Conservation (phyloP, 2,113 vertebrate species). For the Oncorhynchus keta region DNA sequence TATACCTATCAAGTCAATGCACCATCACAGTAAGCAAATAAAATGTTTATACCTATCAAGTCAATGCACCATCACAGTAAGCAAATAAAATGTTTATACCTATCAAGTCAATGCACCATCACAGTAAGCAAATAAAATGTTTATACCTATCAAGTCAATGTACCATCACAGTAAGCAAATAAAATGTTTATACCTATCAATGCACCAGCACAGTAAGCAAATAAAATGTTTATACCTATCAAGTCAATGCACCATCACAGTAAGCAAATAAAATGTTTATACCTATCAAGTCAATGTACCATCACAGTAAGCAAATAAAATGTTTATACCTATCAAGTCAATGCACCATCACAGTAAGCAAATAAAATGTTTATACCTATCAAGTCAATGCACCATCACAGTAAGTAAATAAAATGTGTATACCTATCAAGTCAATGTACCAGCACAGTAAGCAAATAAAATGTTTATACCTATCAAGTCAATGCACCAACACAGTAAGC, state of each 20-base stretch:
- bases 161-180: background rate
- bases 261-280: background rate
- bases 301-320: background rate
- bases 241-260: background rate
- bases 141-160: background rate
- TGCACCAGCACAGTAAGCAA: too few relatives aligned
- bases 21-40: too few relatives aligned
- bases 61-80: background rate
- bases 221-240: background rate
- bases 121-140: background rate
- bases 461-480: background rate
- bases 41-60: background rate
- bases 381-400: too few relatives aligned
- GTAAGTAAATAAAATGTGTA: background rate
- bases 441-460: background rate
- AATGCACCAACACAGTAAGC: too few relatives aligned
- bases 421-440: background rate
- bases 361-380: background rate
- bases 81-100: background rate
- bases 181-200: background rate
- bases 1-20: background rate
- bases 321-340: background rate
- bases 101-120: too few relatives aligned
- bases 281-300: too few relatives aligned
- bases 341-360: background rate